Evolutionary conservation across 2,113 vertebrate genomes (phyloP).

Genomic region (Puma concolor): DNA sequence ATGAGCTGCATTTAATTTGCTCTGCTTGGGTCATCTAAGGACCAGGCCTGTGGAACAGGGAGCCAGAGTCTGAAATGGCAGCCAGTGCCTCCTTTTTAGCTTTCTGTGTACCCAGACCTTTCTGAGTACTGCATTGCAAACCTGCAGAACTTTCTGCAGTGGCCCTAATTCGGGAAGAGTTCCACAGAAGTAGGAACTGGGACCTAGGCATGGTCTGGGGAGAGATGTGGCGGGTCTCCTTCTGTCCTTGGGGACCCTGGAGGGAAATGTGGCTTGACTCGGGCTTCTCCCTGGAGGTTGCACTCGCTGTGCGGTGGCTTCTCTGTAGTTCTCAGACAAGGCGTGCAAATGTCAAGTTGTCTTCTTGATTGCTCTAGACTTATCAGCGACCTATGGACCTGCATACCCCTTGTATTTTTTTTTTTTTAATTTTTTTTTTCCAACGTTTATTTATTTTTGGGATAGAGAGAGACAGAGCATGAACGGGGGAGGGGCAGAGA

Average conservation of each 20-base stretch:
- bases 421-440: too few species aligned
- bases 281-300: not conserved
- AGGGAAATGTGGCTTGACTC: not conserved
- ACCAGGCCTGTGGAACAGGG: not conserved
- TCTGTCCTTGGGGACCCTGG: not conserved
- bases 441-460: too few species aligned
- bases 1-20: conserved; percentile 65
- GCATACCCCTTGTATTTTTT: not conserved
- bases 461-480: too few species aligned
- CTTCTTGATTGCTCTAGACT: not conserved
- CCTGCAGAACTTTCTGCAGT: not conserved
- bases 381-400: not conserved
- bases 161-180: not conserved
- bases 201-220: not conserved
- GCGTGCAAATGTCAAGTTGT: not conserved
- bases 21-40: conserved; percentile 58
- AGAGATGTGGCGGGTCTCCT: not conserved
- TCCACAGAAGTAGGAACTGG: not conserved
- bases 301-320: not conserved
- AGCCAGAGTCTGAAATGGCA: not conserved
- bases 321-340: not conserved
- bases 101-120: not conserved
- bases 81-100: not conserved
- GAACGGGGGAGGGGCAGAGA: too few species aligned
- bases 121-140: not conserved